Conservation (phyloP, 37 sponge, comb jelly and placozoan genomes). For the Aphrocallistes beatrix region DNA sequence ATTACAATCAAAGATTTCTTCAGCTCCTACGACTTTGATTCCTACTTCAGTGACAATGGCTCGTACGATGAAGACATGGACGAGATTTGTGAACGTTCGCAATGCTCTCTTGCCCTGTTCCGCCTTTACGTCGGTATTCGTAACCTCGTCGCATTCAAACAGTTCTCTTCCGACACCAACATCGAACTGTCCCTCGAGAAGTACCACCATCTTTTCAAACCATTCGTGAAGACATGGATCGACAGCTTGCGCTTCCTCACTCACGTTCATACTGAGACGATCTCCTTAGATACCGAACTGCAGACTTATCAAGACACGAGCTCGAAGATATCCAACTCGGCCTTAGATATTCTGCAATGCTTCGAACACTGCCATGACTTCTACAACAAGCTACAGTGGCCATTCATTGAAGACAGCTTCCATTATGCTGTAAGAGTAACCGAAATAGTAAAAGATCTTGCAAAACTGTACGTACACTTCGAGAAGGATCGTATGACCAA, state of each 20-base stretch:
- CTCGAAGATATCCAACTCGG: neutral
- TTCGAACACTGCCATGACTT: conserved; percentile 6
- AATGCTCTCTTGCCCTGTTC: neutral
- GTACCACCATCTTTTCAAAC: neutral
- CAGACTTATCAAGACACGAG: neutral
- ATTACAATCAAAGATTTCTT: neutral
- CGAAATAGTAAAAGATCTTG: neutral
- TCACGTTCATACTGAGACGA: neutral
- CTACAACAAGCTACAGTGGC: neutral
- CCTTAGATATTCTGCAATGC: neutral
- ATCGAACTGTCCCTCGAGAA: conserved; percentile 15
- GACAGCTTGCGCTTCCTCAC: neutral
- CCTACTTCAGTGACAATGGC: neutral
- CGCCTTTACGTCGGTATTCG: neutral
- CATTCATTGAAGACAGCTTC: conserved; percentile 3
- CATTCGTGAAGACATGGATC: neutral
- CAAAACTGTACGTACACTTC: neutral
- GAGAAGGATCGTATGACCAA: neutral
- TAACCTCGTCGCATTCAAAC: neutral
- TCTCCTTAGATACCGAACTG: neutral
- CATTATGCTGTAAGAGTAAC: neutral
- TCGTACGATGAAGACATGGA: neutral
- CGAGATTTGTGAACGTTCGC: neutral
- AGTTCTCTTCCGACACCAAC: neutral
- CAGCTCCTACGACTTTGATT: neutral